Percentiles rank a stretch among this genome's conserved stretches.
Evolutionary conservation across 2,113 vertebrate species (phyloP).

Genomic region (Heptranchias perlo): DNA sequence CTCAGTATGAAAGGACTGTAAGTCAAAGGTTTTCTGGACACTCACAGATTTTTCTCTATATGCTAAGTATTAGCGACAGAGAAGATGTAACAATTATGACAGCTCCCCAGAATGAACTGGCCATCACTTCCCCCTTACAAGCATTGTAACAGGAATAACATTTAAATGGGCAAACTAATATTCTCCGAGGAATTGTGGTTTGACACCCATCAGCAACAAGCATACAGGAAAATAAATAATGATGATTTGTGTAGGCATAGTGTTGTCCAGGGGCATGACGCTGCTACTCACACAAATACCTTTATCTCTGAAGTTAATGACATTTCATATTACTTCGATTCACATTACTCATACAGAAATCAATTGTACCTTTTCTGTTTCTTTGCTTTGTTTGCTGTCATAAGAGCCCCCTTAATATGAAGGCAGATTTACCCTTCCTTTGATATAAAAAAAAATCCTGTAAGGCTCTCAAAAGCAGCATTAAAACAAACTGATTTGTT

Average conservation of each 20-base stretch:
- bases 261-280: background rate
- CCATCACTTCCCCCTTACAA: background rate
- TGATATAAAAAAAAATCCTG: background rate
- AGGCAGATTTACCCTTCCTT: background rate
- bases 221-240: background rate
- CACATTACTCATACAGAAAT: background rate
- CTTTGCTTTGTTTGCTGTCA: background rate
- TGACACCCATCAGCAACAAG: background rate
- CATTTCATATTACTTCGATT: background rate
- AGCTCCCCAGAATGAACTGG: background rate
- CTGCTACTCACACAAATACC: background rate
- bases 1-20: background rate
- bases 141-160: background rate
- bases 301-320: background rate
- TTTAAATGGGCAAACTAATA: background rate
- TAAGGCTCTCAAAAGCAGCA: background rate
- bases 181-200: background rate
- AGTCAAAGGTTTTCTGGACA: background rate
- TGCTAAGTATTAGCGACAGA: background rate
- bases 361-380: background rate
- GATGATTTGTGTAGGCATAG: conserved; percentile 17
- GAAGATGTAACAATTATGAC: background rate
- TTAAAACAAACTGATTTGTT: background rate
- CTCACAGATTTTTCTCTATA: background rate
- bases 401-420: conserved; percentile 1